These are phyloP conservation scores for Hypselothyrea guttata DNA, from an alignment of 2,888 invertebrate species.

Conservation along the genomic window DNA sequence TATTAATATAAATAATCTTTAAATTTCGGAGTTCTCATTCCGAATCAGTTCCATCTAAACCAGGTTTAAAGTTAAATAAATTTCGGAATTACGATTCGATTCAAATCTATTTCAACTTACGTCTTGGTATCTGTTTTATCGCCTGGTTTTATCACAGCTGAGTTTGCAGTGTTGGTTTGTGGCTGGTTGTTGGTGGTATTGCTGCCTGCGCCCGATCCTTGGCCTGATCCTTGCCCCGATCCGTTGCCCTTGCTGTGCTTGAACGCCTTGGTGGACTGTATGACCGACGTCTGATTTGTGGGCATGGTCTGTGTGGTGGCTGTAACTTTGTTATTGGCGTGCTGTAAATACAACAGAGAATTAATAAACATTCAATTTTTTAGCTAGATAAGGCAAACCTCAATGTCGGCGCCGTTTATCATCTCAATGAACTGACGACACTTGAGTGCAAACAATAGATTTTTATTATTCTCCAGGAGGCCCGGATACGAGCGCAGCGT, in stretches of 20 bases:
- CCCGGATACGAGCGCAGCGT: slow-evolving; percentile 95
- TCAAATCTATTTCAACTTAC: slow-evolving; percentile 39
- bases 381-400: slow-evolving; percentile 68
- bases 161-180: slow-evolving; percentile 72
- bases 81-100: too few species aligned
- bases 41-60: too few species aligned
- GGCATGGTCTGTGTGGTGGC: slow-evolving; percentile 78
- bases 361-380: neutral
- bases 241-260: slow-evolving; percentile 75
- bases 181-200: slow-evolving; percentile 56
- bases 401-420: slow-evolving; percentile 95
- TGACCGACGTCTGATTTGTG: slow-evolving; percentile 89
- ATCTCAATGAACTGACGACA: slow-evolving; percentile 99
- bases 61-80: too few species aligned
- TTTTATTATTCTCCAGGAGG: slow-evolving; percentile 94
- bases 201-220: slow-evolving; percentile 31
- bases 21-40: too few species aligned
- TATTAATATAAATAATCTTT: too few species aligned
- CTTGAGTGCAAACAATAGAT: slow-evolving; percentile 96
- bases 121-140: slow-evolving; percentile 76
- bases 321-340: slow-evolving; percentile 67
- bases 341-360: slow-evolving; percentile 25
- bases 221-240: slow-evolving; percentile 13
- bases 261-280: slow-evolving; percentile 88
- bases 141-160: slow-evolving; percentile 80